Base-by-base conservation (phyloP, 2,113 vertebrate species). In the Actenoides lindsayi region DNA sequence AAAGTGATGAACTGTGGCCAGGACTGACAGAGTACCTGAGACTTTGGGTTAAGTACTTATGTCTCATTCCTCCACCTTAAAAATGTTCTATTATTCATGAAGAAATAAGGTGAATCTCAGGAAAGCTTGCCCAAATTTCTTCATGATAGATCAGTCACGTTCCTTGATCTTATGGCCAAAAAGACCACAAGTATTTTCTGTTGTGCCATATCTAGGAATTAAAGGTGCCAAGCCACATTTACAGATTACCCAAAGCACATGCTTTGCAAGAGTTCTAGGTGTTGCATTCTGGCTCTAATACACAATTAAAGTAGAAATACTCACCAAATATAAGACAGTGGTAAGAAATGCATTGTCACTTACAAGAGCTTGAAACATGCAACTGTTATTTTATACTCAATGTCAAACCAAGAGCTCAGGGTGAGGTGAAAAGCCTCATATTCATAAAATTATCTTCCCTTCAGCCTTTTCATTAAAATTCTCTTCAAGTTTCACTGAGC, bases 321-420 rank as follows among this genome's bases (percentile, higher is more conserved):
- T 14, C 54, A 91, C 27, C 25, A 70, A 87, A 87, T 92, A 74
- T 62, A 93, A 87, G 78, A 71, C 39, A 35, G 14, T 10, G 28
- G 48, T 83, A 59, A 94, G 76, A 94, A 79, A 89, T 31, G 11
- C 63, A 50, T 62, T 94, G 79, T 89, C 88, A 93, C 57, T 94
- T 76, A 76, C 28, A 92, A 78, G 71, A 50, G 28, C 17, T 37
- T 60, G 42, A 87, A 89, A 35, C 6, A 1, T n/a, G 24, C 89
- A 89, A 53, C 44, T 96, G 51, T 74, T 68, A 77, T 93, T 97
- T 96, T 60, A 30, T 50, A 48, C 19, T 62, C 97, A 89, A 80
- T 30, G n/a, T 71, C 41, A 90, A 94, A 88, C 64, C 67, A 7
- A 89, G 73, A 86, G 19, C 39, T 93, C 57, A 75, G 54, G 42